These are phyloP conservation scores for Erinaceus europaeus DNA, from an alignment of 2,113 vertebrate species.

Conservation along the genomic window DNA sequence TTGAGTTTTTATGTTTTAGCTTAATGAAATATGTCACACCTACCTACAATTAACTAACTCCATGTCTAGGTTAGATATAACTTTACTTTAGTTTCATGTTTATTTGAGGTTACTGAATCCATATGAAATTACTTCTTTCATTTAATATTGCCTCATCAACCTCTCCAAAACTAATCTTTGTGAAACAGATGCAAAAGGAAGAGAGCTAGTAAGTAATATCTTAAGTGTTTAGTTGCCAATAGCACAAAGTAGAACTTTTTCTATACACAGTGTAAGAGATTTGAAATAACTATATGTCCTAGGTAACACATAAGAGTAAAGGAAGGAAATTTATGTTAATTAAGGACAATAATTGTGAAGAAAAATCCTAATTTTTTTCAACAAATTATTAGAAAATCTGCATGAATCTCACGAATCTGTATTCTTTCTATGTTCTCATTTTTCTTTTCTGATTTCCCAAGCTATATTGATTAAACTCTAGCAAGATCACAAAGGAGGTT, in stretches of 20 bases:
- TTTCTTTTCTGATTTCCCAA: slow-evolving; percentile 19
- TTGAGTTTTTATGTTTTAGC: background rate
- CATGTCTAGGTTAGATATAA: background rate
- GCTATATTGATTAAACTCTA: background rate
- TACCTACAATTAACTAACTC: background rate
- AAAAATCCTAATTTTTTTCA: slow-evolving; percentile 6
- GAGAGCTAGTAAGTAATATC: background rate
- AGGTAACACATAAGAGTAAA: background rate
- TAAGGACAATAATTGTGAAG: background rate
- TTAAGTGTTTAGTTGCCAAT: background rate
- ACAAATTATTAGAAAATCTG: background rate
- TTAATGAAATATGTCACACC: background rate
- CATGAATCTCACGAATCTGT: too few species aligned
- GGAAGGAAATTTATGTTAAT: background rate
- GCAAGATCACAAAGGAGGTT: background rate
- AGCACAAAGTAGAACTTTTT: background rate
- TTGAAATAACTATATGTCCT: background rate
- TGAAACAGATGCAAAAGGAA: background rate
- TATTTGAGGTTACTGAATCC: background rate
- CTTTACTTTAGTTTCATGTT: background rate
- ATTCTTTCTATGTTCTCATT: too few species aligned
- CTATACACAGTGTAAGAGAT: background rate
- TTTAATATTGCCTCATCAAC: background rate
- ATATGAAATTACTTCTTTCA: background rate
- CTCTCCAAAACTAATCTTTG: slow-evolving; percentile 19